These are phyloP conservation scores for Campaea margaritaria DNA, from an alignment of 2,888 invertebrate genomes.

Conservation along the genomic window DNA sequence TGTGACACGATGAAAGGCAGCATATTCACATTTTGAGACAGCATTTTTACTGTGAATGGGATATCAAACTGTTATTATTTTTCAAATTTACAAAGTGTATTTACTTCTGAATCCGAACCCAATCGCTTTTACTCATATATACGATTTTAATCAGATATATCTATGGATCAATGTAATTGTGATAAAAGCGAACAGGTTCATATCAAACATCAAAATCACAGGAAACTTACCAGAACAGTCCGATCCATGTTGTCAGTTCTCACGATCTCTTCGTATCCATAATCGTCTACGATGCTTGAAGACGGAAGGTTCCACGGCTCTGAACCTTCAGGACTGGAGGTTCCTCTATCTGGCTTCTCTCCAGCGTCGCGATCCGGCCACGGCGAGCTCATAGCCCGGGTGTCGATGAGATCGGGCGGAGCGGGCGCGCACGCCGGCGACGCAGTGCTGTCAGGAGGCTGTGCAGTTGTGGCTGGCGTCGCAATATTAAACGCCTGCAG, in stretches of 20 bases:
- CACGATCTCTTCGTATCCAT: constrained; percentile 76
- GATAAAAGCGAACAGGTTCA: constrained; percentile 32
- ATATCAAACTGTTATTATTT: constrained; percentile 10
- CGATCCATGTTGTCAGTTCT: constrained; percentile 74
- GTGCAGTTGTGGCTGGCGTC: constrained; percentile 56
- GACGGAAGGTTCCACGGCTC: constrained; percentile 75
- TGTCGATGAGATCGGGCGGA: constrained; percentile 74
- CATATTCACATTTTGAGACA: constrained; percentile 1
- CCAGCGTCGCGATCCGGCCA: constrained; percentile 69
- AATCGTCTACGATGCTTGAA: constrained; percentile 65
- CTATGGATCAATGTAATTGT: too few species aligned
- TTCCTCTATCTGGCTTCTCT: constrained; percentile 64
- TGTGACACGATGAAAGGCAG: constrained; percentile 4
- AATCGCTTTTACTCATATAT: constrained; percentile 10
- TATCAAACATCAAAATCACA: constrained; percentile 5
- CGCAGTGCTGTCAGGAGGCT: constrained; percentile 70
- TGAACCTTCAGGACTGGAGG: constrained; percentile 72
- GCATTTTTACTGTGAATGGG: constrained; percentile 5
- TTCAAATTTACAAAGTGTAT: not conserved
- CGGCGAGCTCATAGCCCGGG: constrained; percentile 68
- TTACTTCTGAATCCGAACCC: constrained; percentile 4
- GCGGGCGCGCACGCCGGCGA: constrained; percentile 64
- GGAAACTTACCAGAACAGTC: constrained; percentile 76
- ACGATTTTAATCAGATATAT: too few species aligned
- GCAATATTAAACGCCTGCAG: constrained; percentile 74